Conservation (phyloP, 2,888 invertebrate genomes). For the Drosophila kambysellisi region DNA sequence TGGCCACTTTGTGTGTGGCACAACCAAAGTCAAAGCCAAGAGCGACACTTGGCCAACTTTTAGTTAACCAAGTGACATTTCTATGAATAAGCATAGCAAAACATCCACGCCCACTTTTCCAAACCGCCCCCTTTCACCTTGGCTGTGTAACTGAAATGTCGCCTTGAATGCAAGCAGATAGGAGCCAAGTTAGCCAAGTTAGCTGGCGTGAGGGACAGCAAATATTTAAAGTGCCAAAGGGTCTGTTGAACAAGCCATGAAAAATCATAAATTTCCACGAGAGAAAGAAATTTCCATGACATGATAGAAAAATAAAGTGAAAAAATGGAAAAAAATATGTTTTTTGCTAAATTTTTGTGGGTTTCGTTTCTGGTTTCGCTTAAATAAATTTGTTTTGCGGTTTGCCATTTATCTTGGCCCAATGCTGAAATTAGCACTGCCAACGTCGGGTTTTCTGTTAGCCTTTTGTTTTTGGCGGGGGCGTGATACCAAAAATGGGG, state of each 20-base stretch:
- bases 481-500: conserved; percentile 48
- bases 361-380: conserved; percentile 16
- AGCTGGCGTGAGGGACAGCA: conserved; percentile 36
- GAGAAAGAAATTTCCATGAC: conserved; percentile 49
- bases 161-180: conserved; percentile 26
- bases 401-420: conserved; percentile 66
- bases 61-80: conserved; percentile 31
- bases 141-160: conserved; percentile 42
- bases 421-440: conserved; percentile 58
- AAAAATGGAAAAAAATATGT: conserved; percentile 13
- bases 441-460: conserved; percentile 25
- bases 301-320: not conserved
- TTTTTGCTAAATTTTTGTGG: conserved; percentile 17
- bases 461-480: conserved; percentile 35
- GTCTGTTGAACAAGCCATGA: conserved; percentile 55
- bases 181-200: conserved; percentile 21
- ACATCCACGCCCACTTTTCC: not conserved
- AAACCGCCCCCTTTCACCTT: conserved; percentile 40
- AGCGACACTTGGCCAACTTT: conserved; percentile 48
- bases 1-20: conserved; percentile 50
- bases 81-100: conserved; percentile 32
- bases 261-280: conserved; percentile 59
- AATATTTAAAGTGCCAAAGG: conserved; percentile 54
- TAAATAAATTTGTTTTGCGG: conserved; percentile 58
- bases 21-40: conserved; percentile 51